Evolutionary conservation across 2,113 vertebrate genomes (phyloP), one percentile per base, ranked within the genome.

Genomic region (Sebastes fasciatus): DNA sequence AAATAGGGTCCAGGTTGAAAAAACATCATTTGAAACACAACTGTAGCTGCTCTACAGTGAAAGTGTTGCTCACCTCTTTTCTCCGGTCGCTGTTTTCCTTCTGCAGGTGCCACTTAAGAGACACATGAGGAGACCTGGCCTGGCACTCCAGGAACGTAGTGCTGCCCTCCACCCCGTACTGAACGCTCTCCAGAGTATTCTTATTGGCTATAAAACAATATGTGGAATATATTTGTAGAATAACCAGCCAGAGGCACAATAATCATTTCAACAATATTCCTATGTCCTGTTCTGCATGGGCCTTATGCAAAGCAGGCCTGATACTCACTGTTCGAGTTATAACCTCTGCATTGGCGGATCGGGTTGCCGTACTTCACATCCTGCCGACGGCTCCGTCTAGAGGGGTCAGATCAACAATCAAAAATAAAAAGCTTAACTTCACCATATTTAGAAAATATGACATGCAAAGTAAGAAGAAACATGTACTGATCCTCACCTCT

Each of bases 121-220:
- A 96, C 89, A 99, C 96, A 65, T 99, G 98, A 11, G 98, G 98
- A 0, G 98, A 98, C 65, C 97, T 96, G 62, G 98, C 97, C 92
- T 98, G 98, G 89, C 98, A 99, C 90, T 99, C 98, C 61, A 99
- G 94, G 90, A 99, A 99, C 4, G 98, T 97, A 0, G 98, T 98
- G 62, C 98, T 99, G 76, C 98, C 98, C 14, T 97, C 98, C 82
- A 99, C 98, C 0, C 98, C 98, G 0, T 99, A 99, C 93, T 99
- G 98, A 71, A 98, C 95, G 0, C 95, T 94, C 93, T 99, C 98
- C 91, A 98, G 91, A 0, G 95, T 90, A 1, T 98, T 99, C 96
- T 97, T 99, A 94, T 97, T 99, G 74, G 95, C 98, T 99, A 90
- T 0, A 58, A 78, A 83, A 70, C 43, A 78, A 61, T 12, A 61